A percentile compares a stretch with the other conserved stretches of the same genome.
These are phyloP conservation scores for Orchestia grillus DNA, from an alignment of 1,140 invertebrate genomes.

Conservation along the genomic window DNA sequence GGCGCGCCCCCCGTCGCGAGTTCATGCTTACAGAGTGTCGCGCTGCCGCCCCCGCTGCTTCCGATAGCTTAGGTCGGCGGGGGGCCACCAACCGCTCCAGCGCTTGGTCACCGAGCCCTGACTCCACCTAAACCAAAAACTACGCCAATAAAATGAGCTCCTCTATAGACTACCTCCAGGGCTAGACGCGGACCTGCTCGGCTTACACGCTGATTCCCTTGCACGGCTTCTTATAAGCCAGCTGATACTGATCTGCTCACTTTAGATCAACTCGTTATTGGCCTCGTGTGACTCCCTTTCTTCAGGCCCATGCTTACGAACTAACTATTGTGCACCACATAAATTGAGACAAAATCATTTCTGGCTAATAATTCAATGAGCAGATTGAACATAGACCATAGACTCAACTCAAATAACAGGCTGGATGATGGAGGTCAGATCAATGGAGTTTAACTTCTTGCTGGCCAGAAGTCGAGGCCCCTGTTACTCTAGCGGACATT, in stretches of 20 bases:
- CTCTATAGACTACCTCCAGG: background rate
- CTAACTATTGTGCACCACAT: background rate
- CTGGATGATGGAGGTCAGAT: background rate
- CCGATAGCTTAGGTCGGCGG: slow-evolving; percentile 27
- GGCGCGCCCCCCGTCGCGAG: background rate
- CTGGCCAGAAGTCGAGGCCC: background rate
- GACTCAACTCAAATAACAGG: background rate
- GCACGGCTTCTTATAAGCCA: background rate
- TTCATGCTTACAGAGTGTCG: slow-evolving; percentile 40
- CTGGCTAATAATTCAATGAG: background rate
- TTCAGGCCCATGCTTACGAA: background rate
- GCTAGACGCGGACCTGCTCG: background rate
- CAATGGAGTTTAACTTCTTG: background rate
- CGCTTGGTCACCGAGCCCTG: background rate
- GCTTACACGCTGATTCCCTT: background rate
- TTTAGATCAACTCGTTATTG: too few species aligned
- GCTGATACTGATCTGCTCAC: background rate
- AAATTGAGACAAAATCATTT: background rate
- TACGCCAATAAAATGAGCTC: background rate
- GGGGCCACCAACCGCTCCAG: background rate
- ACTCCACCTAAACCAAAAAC: background rate
- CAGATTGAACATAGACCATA: background rate
- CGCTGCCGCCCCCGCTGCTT: slow-evolving; percentile 40
- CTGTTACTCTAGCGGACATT: background rate
- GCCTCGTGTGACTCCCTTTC: background rate